A percentile compares a stretch with the other conserved stretches of the same genome.
These are phyloP conservation scores for Drosophila eugracilis DNA, from an alignment of 1,140 invertebrate species.

Conservation along the genomic window DNA sequence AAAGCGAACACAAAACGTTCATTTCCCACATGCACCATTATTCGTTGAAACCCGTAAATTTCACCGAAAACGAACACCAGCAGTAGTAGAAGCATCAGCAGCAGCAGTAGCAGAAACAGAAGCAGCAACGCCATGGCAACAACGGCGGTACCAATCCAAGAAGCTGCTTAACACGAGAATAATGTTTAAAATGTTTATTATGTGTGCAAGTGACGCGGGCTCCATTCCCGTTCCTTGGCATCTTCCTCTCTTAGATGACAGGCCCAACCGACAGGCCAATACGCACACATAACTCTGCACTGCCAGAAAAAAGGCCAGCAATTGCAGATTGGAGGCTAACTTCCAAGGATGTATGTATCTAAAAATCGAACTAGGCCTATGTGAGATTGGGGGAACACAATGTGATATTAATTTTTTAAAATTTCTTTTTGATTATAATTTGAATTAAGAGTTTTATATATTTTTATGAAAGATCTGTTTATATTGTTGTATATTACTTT, in stretches of 20 bases:
- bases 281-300: conserved; percentile 39
- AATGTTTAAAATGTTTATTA: conserved; percentile 84
- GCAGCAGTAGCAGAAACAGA: conserved; percentile 9
- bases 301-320: conserved; percentile 13
- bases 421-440: too few relatives aligned
- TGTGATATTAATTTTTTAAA: too few relatives aligned
- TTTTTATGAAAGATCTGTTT: too few relatives aligned
- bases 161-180: conserved; percentile 81
- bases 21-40: conserved; percentile 82
- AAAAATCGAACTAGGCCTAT: too few relatives aligned
- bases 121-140: conserved; percentile 24
- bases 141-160: conserved; percentile 57
- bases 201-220: conserved; percentile 78
- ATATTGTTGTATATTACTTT: too few relatives aligned
- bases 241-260: conserved; percentile 32
- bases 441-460: too few relatives aligned
- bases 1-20: conserved; percentile 82
- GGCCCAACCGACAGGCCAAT: conserved; percentile 38
- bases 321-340: too few relatives aligned
- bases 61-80: conserved; percentile 69
- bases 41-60: conserved; percentile 82
- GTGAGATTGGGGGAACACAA: too few relatives aligned
- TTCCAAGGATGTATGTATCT: too few relatives aligned
- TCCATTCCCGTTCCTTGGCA: conserved; percentile 10
- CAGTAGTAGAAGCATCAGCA: conserved; percentile 8